Evolutionary conservation across 2,888 invertebrate species (phyloP).

Genomic region (Pandemis cinnamomeana): DNA sequence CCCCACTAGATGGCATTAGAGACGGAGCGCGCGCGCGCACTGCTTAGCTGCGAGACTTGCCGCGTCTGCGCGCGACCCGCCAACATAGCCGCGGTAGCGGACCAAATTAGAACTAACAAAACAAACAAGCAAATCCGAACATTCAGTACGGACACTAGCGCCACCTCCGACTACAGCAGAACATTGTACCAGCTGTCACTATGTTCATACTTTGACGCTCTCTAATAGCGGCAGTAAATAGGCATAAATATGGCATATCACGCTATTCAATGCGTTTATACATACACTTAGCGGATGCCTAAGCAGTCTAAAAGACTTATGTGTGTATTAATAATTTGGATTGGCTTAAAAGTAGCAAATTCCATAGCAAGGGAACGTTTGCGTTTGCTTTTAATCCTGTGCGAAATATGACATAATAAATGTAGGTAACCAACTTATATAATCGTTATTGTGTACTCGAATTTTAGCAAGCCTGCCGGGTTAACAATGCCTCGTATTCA

Average conservation of each 20-base stretch:
- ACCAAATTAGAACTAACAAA: constrained; percentile 18
- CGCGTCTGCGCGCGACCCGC: constrained; percentile 22
- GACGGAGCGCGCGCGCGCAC: constrained; percentile 34
- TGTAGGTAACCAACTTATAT: background rate
- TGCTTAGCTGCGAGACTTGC: constrained; percentile 17
- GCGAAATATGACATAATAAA: constrained; percentile 3
- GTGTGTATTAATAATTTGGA: constrained; percentile 8
- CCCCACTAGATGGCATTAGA: constrained; percentile 32
- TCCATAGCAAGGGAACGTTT: background rate
- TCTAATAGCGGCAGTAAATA: constrained; percentile 20
- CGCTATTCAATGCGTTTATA: constrained; percentile 7
- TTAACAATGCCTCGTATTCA: background rate
- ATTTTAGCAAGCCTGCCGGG: background rate
- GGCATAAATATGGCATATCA: constrained; percentile 28
- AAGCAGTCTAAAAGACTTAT: background rate
- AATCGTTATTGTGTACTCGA: constrained; percentile 5
- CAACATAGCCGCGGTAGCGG: constrained; percentile 27
- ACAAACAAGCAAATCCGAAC: constrained; percentile 1
- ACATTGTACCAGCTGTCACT: constrained; percentile 8
- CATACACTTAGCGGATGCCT: constrained; percentile 5
- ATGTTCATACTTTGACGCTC: constrained; percentile 20
- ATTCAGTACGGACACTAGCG: constrained; percentile 25
- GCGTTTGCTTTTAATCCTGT: constrained; percentile 4
- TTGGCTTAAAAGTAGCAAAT: background rate
- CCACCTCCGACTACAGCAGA: constrained; percentile 5